Percentiles rank a stretch among this genome's conserved stretches.
phyloP scores from a whole-genome alignment of 2,113 vertebrate genomes.

The Hyaena hyaena region DNA sequence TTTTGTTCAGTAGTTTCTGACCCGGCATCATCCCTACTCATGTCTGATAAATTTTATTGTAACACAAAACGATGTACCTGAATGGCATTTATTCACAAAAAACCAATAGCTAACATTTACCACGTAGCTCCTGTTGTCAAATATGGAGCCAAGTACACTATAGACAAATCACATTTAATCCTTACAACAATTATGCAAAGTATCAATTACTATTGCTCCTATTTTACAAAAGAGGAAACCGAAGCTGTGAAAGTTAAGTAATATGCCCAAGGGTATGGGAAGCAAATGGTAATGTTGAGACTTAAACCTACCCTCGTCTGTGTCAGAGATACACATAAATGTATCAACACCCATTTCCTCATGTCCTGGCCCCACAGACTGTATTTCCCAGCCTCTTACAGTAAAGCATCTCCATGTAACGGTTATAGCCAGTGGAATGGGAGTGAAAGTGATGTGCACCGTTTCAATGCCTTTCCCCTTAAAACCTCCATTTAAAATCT shows the following conservation, averaged over 20 bases:
- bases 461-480: not conserved
- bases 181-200: not conserved
- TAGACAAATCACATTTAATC: not conserved
- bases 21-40: not conserved
- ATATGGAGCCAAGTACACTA: not conserved
- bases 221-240: slow-evolving; percentile 3
- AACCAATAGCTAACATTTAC: not conserved
- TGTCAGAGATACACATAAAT: not conserved
- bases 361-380: not conserved
- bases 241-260: not conserved
- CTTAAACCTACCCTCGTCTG: not conserved
- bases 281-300: not conserved
- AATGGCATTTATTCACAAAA: not conserved
- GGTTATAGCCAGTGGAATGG: not conserved
- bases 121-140: not conserved
- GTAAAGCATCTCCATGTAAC: not conserved
- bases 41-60: not conserved
- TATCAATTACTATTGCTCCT: not conserved
- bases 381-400: not conserved
- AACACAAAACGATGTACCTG: not conserved
- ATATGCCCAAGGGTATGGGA: not conserved
- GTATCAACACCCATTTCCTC: not conserved
- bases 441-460: not conserved
- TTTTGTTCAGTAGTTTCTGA: not conserved
- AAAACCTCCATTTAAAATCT: not conserved